Base-by-base conservation (phyloP, 1,140 invertebrate genomes). In the Tetramorium alpestre region DNA sequence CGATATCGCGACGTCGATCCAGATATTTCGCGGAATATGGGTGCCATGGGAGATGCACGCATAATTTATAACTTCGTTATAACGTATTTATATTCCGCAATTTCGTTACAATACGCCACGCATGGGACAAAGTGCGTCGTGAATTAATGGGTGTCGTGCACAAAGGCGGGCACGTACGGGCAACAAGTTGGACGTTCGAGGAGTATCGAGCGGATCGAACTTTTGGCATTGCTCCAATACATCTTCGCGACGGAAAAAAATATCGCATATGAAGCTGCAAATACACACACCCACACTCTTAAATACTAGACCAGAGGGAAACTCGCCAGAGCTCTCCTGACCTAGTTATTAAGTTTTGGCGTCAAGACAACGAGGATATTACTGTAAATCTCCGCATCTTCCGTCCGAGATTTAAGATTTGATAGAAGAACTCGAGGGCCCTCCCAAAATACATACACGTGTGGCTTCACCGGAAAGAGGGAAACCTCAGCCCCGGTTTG, bases 291-390 rank as follows among this genome's bases (percentile, higher is more conserved):
- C 25, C 13, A 28, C 2, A 49, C 28, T 10, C 18, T 28, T 28
- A 28, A 33, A 33, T 33, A 33, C 3, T 16, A 47, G 58, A 75
- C 5, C 8, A 41, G 8, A 25, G 28, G 47, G 11, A 56, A 69
- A 16, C 13, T 77, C 16, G 38, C 77, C 47, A 54, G 54, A 22
- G 11, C 38, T 70, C 33, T 38, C 22, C 22, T 81, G 78, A 81
- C 65, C 51, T 81, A 81, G 78, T 81, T 81, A 70, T 81, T 67
- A 80, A 11, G n/a, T 18, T 78, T 69, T 80, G 33, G 33, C 47
- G 10, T 69, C 33, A 33, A 28, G 64, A 69, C 33, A 54, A 33
- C 18, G 38, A 11, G 33, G 5, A 4, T 78, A 28, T 13, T n/a
- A 60, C 28, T n/a, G n/a, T 41, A 81, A 81, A 81, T 70, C 65